Conservation (phyloP, 2,113 vertebrate species). For the Rafetus swinhoei region DNA sequence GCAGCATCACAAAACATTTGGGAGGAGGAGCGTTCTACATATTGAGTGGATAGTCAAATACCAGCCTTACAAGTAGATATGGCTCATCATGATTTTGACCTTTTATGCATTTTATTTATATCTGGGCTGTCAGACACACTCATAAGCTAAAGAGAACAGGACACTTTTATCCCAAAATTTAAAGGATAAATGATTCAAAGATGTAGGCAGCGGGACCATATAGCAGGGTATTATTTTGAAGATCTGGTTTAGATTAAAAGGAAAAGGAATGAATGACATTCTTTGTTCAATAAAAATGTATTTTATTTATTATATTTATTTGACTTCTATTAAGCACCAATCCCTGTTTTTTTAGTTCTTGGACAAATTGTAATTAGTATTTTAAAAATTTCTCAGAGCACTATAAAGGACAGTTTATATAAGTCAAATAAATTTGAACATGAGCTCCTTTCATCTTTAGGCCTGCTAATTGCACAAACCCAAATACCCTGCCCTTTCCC, state of each 20-base stretch:
- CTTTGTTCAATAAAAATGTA: not conserved
- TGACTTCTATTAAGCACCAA: not conserved
- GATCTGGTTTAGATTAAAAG: not conserved
- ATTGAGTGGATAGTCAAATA: slow-evolving; percentile 51
- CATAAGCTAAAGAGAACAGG: not conserved
- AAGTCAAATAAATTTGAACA: too few relatives aligned
- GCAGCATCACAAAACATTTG: slow-evolving; percentile 49
- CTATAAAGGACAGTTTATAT: too few relatives aligned
- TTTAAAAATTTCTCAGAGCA: too few relatives aligned
- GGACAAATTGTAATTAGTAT: not conserved
- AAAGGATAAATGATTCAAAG: slow-evolving; percentile 13
- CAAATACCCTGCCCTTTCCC: too few relatives aligned
- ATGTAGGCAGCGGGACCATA: not conserved
- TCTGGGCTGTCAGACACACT: not conserved
- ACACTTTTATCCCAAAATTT: not conserved
- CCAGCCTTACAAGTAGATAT: slow-evolving; percentile 8
- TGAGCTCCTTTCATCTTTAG: too few relatives aligned
- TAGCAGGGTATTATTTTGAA: not conserved
- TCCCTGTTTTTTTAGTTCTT: not conserved
- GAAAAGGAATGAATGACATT: not conserved
- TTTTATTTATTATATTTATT: not conserved
- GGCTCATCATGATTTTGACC: slow-evolving; percentile 57
- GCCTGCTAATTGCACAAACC: too few relatives aligned
- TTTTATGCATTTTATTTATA: slow-evolving; percentile 43
- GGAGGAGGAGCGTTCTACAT: slow-evolving; percentile 58